These are phyloP conservation scores for Dinocampus coccinellae DNA, from an alignment of 2,888 invertebrate species.

Conservation along the genomic window DNA sequence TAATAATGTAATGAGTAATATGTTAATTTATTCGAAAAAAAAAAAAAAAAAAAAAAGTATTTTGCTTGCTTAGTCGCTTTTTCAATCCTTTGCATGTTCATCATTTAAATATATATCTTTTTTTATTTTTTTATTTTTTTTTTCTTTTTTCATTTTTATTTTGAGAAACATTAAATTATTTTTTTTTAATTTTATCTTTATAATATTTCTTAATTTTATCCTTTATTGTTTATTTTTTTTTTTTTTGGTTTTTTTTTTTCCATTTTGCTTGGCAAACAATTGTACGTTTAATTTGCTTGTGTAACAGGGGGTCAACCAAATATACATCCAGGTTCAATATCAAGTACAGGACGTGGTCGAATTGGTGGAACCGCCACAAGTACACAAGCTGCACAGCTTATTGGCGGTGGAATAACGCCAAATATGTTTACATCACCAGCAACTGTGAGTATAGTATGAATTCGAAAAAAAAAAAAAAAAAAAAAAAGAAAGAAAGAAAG, in stretches of 20 bases:
- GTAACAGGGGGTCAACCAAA: constrained; percentile 72
- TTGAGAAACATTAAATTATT: background rate
- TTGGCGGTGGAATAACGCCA: constrained; percentile 80
- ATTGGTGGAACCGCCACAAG: constrained; percentile 75
- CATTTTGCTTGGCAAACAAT: constrained; percentile 20
- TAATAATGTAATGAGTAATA: constrained; percentile 35
- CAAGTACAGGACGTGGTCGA: constrained; percentile 75
- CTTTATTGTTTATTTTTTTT: background rate
- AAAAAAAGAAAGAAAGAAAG: background rate
- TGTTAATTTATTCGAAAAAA: constrained; percentile 30
- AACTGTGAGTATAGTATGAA: constrained; percentile 62
- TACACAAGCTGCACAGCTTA: constrained; percentile 75
- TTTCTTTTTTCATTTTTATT: background rate
- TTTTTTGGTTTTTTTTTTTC: constrained; percentile 3
- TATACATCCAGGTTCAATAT: constrained; percentile 76
- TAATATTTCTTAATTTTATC: background rate
- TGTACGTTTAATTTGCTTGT: constrained; percentile 49
- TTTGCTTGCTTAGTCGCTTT: constrained; percentile 26
- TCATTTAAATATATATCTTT: background rate
- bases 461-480: background rate
- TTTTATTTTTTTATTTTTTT: constrained; percentile 9
- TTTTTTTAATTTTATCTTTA: background rate
- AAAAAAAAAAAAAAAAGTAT: too few relatives aligned
- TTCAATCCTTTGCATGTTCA: constrained; percentile 30
- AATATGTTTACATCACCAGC: constrained; percentile 74